phyloP scores from a whole-genome alignment of 2,888 invertebrate genomes.

The Dryomyza anilis region DNA sequence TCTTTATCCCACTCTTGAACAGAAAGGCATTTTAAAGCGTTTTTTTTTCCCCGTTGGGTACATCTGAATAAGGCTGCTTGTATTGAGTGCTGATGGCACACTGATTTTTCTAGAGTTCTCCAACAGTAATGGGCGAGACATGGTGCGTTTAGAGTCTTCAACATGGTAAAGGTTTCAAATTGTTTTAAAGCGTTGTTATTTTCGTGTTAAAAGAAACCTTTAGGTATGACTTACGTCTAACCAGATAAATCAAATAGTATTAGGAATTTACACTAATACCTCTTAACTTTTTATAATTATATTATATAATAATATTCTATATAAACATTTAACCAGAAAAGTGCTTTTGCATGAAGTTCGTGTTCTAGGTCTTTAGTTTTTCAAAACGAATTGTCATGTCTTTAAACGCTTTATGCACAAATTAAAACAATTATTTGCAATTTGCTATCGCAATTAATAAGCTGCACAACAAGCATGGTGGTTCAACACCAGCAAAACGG shows the following conservation, averaged over 20 bases:
- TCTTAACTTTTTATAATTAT: no score
- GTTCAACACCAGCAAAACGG: not conserved
- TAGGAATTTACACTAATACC: no score
- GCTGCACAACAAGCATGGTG: not conserved
- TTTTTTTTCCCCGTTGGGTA: not conserved
- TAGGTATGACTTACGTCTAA: no score
- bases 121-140: no score
- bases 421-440: not conserved
- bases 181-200: no score
- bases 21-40: not conserved
- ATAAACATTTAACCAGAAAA: no score
- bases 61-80: slow-evolving; percentile 2
- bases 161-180: no score
- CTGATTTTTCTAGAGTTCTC: slow-evolving; percentile 18
- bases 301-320: no score
- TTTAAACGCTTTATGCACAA: not conserved
- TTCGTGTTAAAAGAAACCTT: no score
- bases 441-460: not conserved
- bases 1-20: no score
- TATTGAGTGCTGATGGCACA: slow-evolving; percentile 14
- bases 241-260: no score
- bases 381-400: not conserved
- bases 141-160: no score
- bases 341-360: not conserved
- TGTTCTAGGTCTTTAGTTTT: not conserved